Base-by-base conservation (phyloP, 2,797 vertebrate genomes). In the Peromyscus nudipes region DNA sequence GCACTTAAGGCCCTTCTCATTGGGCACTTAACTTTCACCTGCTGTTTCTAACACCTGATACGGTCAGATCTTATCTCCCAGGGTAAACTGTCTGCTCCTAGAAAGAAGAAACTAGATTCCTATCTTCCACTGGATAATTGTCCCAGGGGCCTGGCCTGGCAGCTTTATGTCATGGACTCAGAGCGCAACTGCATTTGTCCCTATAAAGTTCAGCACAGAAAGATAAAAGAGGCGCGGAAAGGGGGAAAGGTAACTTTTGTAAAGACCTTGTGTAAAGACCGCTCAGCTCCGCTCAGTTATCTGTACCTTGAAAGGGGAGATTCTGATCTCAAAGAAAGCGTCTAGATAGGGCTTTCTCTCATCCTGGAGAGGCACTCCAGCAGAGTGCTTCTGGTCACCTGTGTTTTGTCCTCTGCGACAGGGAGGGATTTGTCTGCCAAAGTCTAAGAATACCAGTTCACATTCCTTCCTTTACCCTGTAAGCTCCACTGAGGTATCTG, bases 81-180 rank as follows among this genome's bases (percentile, higher is more conserved):
- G 37, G 64, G 73, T 93, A 90, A 91, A 67, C 88, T 79, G 89
- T n/a, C 14, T n/a, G 82, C 62, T 95, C 89, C 87, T 73, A 64
- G 81, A 96, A 91, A 96, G 73, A 87, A 97, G 96, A 97, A 94
- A 97, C 80, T 67, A 81, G 89, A 96, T 96, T 93, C 76, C 79
- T 79, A 88, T 87, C 90, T 92, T 62, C 62, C 27, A 1, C 34
- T 37, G 71, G 25, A 8, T 83, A 94, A 96, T 96, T 49, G 49
- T 89, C 64, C 65, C 23, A 21, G 82, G 40, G 75, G 67, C 57
- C 14, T 73, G 77, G 71, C n/a, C 2, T n/a, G 71, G 57, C 69
- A 43, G 65, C 55, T 96, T 86, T 90, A 9, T 65, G 65, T 77
- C 81, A 43, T 16, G 71, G 91, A 77, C 64, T 89, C 49, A 46